Evolutionary conservation across 2,113 vertebrate species (phyloP), one percentile per base, ranked within the genome.

Genomic region (Hypomesus transpacificus): DNA sequence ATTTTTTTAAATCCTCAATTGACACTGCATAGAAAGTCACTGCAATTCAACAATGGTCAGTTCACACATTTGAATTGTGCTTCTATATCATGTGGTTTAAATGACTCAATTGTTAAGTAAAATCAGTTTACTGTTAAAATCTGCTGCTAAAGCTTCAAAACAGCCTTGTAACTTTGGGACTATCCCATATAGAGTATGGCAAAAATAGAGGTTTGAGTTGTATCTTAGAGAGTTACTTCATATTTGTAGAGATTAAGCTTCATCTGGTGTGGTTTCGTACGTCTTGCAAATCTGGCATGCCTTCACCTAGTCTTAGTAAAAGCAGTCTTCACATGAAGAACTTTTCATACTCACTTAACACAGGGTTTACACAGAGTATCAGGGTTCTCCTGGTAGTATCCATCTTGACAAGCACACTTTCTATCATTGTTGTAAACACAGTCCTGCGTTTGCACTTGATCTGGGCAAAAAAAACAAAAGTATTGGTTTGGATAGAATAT

Each of bases 371-470:
- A 46, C 9, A 11, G 9, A 34, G 24, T 3, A 2, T 26, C 24
- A 3, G 24, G 24, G 24, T 26, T 13, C 39, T 46, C 39, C 39
- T 46, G 6, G 65, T 74, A 79, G 28, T 17, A 34, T 34, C 54
- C 65, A 0, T 54, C 0, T 22, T 18, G 20, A 71, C 84, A 87
- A 1, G 14, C 63, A 70, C 86, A 88, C 31, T 0, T 3, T 4
- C 0, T 13, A 51, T 81, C 0, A 0, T 11, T 66, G 0, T 4
- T 62, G 18, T 0, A 13, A 52, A 2, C 6, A 74, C 86, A 88
- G 4, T 0, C 0, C 4, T 3, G 21, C 63, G 9, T 39, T 52
- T 0, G 1, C 2, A 2, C 3, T 3, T 0, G 0, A 31, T 0
- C 79, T 75, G n/a, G n/a, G 21, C 2, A 21, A n/a, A 3, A 13